Percentiles rank a stretch among this genome's conserved stretches.
Evolutionary conservation across 2,113 vertebrate species (phyloP).

Genomic region (Bothrops jararaca): DNA sequence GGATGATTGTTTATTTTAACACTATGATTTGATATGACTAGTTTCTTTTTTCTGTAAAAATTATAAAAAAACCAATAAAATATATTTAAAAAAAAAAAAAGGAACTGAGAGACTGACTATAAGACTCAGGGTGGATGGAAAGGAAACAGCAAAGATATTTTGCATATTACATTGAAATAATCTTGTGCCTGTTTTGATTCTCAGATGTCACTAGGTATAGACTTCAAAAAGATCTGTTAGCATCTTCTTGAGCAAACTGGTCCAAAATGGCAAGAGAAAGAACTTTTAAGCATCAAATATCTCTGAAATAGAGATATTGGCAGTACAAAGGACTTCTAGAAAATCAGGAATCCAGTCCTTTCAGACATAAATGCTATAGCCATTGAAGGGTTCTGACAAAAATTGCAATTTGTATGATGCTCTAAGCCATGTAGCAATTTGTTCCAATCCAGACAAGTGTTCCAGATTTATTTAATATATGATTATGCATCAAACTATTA

Average conservation of each 20-base stretch:
- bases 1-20: too few species aligned
- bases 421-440: background rate
- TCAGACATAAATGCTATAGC: background rate
- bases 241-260: background rate
- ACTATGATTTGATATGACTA: too few species aligned
- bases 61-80: too few species aligned
- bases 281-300: background rate
- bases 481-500: background rate
- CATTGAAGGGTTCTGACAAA: background rate
- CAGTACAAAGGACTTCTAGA: background rate
- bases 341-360: background rate
- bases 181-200: background rate
- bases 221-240: background rate
- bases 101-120: background rate
- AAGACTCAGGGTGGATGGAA: background rate
- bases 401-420: background rate
- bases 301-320: too few species aligned
- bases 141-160: background rate
- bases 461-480: background rate
- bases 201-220: background rate
- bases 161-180: background rate
- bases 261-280: background rate
- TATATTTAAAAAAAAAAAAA: too few species aligned
- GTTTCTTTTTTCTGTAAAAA: too few species aligned
- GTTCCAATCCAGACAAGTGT: background rate